Base-by-base conservation (phyloP, 2,113 vertebrate genomes). In the Rhynchomys soricoides region DNA sequence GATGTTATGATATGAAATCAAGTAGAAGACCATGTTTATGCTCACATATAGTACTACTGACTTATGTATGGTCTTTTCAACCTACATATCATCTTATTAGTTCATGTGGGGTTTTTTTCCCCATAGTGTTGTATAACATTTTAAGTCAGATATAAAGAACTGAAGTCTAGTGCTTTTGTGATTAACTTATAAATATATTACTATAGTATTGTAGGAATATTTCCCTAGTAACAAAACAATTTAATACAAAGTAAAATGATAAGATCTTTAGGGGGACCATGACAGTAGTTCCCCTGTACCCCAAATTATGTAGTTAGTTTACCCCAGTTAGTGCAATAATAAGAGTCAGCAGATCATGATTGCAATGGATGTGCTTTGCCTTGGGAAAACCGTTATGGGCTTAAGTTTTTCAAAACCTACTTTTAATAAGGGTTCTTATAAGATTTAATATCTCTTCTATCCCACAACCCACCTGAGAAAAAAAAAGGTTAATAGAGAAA, bases 141-240 rank as follows among this genome's bases (percentile, higher is more conserved):
- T 37, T 92, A 70, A 57, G n/a, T 24, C 19, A 82, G 43, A 57
- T 50, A 64, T 64, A 86, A 88, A 29, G 15, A 78, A 50, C 0
- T 43, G 73, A 79, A 26, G 3, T 55, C 40, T 71, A 90, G 26
- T 9, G 55, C 21, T 87, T 62, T 50, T 90, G 24, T 74, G 29
- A 89, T 26, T 82, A 91, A 78, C 31, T 70, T 86, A 66, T 31
- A 70, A 86, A 68, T 86, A 66, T 55, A 52, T 15, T 74, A 81
- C 19, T 77, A 34, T 37, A 74, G 15, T 86, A 40, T 34, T 48
- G 12, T 13, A 62, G 34, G 29, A 81, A 15, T 81, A 34, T 64
- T 70, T 17, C 0, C 19, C 16, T 31, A 50, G 17, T 34, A 55
- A 37, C 9, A 75, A 52, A n/a, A 94, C 43, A 45, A 37, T 19